Evolutionary conservation across 2,113 vertebrate species (phyloP).

Genomic region (Tupaia chinensis): DNA sequence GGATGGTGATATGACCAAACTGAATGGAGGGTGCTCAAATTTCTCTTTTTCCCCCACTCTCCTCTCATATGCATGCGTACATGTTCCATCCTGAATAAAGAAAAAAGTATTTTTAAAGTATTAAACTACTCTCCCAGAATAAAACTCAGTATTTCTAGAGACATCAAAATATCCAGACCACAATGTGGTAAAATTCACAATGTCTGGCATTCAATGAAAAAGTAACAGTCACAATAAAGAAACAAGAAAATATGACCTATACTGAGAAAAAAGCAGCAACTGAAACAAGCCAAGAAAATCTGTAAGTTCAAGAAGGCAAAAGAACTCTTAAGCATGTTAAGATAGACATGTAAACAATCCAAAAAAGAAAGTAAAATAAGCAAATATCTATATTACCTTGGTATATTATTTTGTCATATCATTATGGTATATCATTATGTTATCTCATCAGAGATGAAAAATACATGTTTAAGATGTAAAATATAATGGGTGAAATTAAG

Average conservation of each 20-base stretch:
- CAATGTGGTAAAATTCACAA: background rate
- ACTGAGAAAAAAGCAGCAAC: background rate
- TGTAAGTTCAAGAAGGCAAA: background rate
- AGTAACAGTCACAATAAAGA: background rate
- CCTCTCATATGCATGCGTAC: no score
- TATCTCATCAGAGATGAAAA: background rate
- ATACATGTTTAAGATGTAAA: background rate
- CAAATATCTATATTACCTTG: background rate
- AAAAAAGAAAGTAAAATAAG: conserved; percentile 8
- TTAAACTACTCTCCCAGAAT: conserved; percentile 1
- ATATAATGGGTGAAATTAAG: background rate
- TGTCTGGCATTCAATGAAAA: background rate
- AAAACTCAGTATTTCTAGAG: conserved; percentile 51
- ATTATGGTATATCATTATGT: no score
- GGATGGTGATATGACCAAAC: no score
- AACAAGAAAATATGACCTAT: background rate
- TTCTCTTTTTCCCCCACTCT: no score
- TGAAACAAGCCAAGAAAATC: background rate
- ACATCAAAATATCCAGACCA: background rate
- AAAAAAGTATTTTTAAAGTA: no score
- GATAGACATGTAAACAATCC: background rate
- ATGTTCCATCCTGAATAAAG: no score
- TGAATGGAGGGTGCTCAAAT: no score
- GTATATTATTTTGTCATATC: background rate
- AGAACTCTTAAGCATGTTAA: background rate